Evolutionary conservation across 2,888 invertebrate species (phyloP), one percentile per base, ranked within the genome.

Genomic region (Oasisia sp.): DNA sequence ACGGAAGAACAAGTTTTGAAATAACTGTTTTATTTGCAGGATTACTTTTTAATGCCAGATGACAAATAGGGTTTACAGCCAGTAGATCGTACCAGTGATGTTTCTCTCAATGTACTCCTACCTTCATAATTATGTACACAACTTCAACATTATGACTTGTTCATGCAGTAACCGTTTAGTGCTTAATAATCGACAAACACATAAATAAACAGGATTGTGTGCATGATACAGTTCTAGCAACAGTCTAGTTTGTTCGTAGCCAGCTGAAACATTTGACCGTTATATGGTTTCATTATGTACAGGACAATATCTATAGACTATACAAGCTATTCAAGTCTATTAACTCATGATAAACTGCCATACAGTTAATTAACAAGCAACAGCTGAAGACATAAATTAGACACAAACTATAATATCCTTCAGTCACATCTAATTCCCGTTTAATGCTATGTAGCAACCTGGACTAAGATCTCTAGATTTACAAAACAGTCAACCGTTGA

Each of bases 121-220:
- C 74, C 74, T 74, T 74, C 74, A 74, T 74, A 74, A 74, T 74
- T 74, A 74, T 74, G n/a, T 74, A 74, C 74, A 74, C 27, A 27
- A 27, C 74, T 74, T 7, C 74, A 27, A 27, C 74, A 5, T 74
- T 74, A 74, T 74, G 74, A 74, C 74, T 74, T 74, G 4, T 74
- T 74, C 5, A 27, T 74, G 74, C 74, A 27, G n/a, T 3, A 27
- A 74, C 74, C 9, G 9, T 50, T 50, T 9, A 50, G 50, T 50
- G 9, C 50, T 50, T 50, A 50, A 50, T 12, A 12, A 50, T 50
- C 5, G 9, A 50, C 50, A 50, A 50, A 50, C 50, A 50, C 50
- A 50, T 50, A 50, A 50, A 50, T 50, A 50, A 50, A 50, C 50
- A 50, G 50, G 50, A 50, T 50, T 50, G 50, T 14, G 50, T 50